Percentiles rank a stretch among this genome's conserved stretches.
phyloP scores from a whole-genome alignment of 1,140 invertebrate genomes.

The Papilio xuthus region DNA sequence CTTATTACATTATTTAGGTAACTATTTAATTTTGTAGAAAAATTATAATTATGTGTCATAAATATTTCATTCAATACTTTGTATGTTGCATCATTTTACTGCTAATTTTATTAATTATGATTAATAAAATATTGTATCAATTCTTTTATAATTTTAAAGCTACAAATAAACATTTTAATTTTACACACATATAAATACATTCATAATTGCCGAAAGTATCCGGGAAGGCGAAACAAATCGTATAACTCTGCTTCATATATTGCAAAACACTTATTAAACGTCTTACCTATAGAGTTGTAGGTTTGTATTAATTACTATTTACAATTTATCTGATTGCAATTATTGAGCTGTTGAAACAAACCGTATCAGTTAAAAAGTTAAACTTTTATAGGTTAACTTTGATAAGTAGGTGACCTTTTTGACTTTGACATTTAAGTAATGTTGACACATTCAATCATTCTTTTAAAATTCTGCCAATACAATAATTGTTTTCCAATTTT shows the following conservation, averaged over 20 bases:
- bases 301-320: neutral
- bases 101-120: neutral
- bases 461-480: neutral
- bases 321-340: neutral
- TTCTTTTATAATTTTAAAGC: neutral
- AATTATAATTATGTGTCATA: neutral
- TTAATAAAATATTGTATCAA: neutral
- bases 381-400: conserved; percentile 39
- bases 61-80: neutral
- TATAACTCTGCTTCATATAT: neutral
- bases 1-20: too few relatives aligned
- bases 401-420: conserved; percentile 33
- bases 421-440: conserved; percentile 22
- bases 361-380: neutral
- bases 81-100: neutral
- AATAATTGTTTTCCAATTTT: neutral
- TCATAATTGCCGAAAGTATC: neutral
- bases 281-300: neutral
- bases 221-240: neutral
- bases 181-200: neutral
- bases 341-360: neutral
- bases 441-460: conserved; percentile 13
- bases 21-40: neutral
- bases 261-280: neutral
- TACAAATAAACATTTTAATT: neutral